phyloP scores from a whole-genome alignment of 2,888 invertebrate species.

The Candidula unifasciata region DNA sequence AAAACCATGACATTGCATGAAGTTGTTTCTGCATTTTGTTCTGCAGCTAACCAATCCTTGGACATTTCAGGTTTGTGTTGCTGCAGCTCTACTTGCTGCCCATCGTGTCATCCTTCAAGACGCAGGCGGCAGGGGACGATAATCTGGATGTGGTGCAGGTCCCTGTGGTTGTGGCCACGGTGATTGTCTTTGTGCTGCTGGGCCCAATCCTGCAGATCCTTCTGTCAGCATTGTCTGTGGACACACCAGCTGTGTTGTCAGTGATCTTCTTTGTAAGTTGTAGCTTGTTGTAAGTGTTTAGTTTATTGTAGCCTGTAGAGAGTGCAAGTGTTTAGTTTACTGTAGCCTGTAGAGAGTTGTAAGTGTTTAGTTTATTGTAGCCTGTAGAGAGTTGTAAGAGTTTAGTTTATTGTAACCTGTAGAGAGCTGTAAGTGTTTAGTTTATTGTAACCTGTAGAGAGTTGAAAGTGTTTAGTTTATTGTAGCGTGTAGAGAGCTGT shows the following conservation, averaged over 20 bases:
- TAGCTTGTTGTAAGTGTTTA: background rate
- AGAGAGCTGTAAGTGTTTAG: no score
- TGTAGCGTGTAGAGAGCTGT: no score
- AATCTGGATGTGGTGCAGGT: slow-evolving; percentile 65
- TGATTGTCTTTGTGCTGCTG: slow-evolving; percentile 60
- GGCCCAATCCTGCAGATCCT: slow-evolving; percentile 62
- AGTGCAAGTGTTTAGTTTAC: no score
- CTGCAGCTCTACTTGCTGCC: slow-evolving; percentile 70
- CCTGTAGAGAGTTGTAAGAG: no score
- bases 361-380: background rate
- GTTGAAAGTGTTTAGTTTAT: no score
- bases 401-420: background rate
- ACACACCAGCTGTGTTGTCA: slow-evolving; percentile 56
- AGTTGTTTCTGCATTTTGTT: background rate
- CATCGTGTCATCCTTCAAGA: slow-evolving; percentile 69
- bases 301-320: background rate
- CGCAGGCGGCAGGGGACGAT: slow-evolving; percentile 57
- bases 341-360: no score
- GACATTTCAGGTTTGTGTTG: slow-evolving; percentile 67
- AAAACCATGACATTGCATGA: background rate
- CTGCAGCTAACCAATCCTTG: no score
- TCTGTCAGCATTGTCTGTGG: slow-evolving; percentile 58
- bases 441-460: no score
- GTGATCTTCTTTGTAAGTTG: slow-evolving; percentile 63
- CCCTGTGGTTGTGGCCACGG: slow-evolving; percentile 61